Percentiles rank a stretch among this genome's conserved stretches.
These are phyloP conservation scores for Forbesichthys agassizii DNA, from an alignment of 2,113 vertebrate species.

Conservation along the genomic window DNA sequence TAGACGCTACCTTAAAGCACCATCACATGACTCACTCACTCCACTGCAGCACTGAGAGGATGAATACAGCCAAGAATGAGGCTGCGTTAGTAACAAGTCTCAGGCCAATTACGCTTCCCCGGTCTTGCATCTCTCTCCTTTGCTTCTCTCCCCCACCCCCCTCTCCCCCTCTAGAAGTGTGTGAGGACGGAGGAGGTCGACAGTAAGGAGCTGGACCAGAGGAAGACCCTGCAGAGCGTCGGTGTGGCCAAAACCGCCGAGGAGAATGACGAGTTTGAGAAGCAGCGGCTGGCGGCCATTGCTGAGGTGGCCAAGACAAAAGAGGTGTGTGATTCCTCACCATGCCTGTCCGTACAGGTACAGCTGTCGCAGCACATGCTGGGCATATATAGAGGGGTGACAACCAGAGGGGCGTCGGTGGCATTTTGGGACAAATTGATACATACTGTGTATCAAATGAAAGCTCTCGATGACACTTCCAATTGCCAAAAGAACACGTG, in stretches of 20 bases:
- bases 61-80: slow-evolving; percentile 54
- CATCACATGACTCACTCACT: too few relatives aligned
- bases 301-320: slow-evolving; percentile 97
- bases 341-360: background rate
- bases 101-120: slow-evolving; percentile 69
- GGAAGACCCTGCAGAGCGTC: slow-evolving; percentile 89
- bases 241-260: slow-evolving; percentile 76
- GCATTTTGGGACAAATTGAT: too few relatives aligned
- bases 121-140: slow-evolving; percentile 33
- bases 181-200: slow-evolving; percentile 84
- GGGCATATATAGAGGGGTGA: too few relatives aligned
- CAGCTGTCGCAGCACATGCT: too few relatives aligned
- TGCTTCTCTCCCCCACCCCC: slow-evolving; percentile 22
- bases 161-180: slow-evolving; percentile 79
- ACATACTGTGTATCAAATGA: too few relatives aligned
- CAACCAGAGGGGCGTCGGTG: too few relatives aligned
- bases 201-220: slow-evolving; percentile 87
- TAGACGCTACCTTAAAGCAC: too few relatives aligned
- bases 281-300: slow-evolving; percentile 94
- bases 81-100: slow-evolving; percentile 60
- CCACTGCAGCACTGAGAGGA: slow-evolving; percentile 40
- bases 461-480: too few relatives aligned
- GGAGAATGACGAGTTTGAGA: slow-evolving; percentile 96
- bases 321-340: slow-evolving; percentile 77
- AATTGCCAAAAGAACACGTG: too few relatives aligned